Evolutionary conservation across 2,888 invertebrate genomes (phyloP), one percentile per base, ranked within the genome.

Genomic region (Tiliacea aurago): DNA sequence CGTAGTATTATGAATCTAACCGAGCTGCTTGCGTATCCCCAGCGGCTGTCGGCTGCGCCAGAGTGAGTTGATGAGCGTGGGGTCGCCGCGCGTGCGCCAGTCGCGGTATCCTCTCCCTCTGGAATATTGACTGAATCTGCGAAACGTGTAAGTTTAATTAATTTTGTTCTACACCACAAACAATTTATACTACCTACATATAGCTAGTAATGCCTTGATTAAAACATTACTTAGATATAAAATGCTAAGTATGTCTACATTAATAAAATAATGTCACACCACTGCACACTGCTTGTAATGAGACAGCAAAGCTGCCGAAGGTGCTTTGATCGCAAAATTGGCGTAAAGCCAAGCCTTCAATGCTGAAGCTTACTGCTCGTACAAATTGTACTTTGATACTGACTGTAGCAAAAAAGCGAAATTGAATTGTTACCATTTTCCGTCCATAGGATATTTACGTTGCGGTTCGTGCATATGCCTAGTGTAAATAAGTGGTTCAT

Each of bases 1-100:
- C 41, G 41, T 28, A 33, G n/a, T 28, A 47, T 64, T 67, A 20
- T 49, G 28, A 65, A 72, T 88, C 93, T 95, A 92, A 97, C 97
- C 97, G 87, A 97, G 95, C 92, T 97, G 97, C 89, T 97, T 97
- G 84, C 97, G 95, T 88, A 97, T 97, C 90, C 98, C 98, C 87
- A 97, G 97, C 59, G 97, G 97, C 94, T 97, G 97, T 92, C 97
- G 97, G 93, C 97, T 97, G 92, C 97, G 97, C 97, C 97, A 97
- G 86, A 98, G 96, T 84, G 97, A 97, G 94, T 97, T 97, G 95
- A 97, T 97, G 83, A 97, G 97, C 78, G 97, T 97, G 76, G 97
- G 97, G 93, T 98, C 98, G 67, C 97, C 97, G 77, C 97, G 96
- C 73, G 96, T 96, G 84, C 97, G 95, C 97, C 97, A 97, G 93